Evolutionary conservation across 2,888 invertebrate genomes (phyloP).

Genomic region (Calephelis perditalis): DNA sequence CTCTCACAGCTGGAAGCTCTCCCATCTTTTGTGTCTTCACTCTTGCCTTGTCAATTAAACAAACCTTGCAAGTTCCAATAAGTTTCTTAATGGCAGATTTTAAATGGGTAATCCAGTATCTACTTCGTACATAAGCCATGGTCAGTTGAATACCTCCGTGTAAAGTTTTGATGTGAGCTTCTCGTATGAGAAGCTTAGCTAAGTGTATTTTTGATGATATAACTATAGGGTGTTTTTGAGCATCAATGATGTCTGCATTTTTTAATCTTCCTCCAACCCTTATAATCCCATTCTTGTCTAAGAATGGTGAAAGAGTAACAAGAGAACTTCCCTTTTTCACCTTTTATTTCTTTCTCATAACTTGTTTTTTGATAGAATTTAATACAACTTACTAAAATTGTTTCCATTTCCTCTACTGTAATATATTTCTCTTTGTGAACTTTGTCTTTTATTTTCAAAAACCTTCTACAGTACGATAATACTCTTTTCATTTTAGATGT

Average conservation of each 20-base stretch:
- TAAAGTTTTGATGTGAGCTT: conserved; percentile 16
- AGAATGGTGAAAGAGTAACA: conserved; percentile 18
- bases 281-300: conserved; percentile 21
- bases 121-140: conserved; percentile 19
- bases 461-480: conserved; percentile 22
- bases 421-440: conserved; percentile 4
- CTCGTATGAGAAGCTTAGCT: conserved; percentile 21
- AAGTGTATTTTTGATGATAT: conserved; percentile 22
- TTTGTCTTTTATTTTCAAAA: conserved; percentile 16
- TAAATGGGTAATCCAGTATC: conserved; percentile 22
- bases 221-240: conserved; percentile 26
- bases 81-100: conserved; percentile 17
- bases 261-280: conserved; percentile 25
- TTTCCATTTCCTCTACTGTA: conserved; percentile 10
- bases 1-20: conserved; percentile 19
- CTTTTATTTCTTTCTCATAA: conserved; percentile 20
- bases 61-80: conserved; percentile 18
- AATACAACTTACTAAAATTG: conserved; percentile 18
- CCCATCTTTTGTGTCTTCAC: conserved; percentile 23
- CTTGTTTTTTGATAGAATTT: conserved; percentile 20
- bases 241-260: conserved; percentile 14
- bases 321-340: conserved; percentile 16
- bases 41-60: conserved; percentile 16
- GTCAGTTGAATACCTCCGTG: conserved; percentile 24
- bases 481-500: conserved; percentile 24